A percentile compares a stretch with the other conserved stretches of the same genome.
Evolutionary conservation across 2,888 invertebrate genomes (phyloP).

Genomic region (Drosophila multiciliata): DNA sequence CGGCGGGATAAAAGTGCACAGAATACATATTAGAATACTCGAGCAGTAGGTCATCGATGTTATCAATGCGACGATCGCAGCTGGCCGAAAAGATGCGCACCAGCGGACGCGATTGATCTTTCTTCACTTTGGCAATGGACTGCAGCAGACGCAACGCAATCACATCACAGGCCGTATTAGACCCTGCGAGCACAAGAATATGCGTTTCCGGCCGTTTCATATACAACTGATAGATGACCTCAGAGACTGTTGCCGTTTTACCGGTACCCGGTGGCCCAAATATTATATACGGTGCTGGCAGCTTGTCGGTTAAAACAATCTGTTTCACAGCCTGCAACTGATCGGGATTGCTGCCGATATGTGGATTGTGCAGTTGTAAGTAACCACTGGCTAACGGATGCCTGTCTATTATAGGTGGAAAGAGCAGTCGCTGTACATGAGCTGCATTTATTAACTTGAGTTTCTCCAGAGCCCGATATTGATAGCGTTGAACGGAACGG

Average conservation of each 20-base stretch:
- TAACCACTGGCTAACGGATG: slow-evolving; percentile 13
- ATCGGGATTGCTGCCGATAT: slow-evolving; percentile 86
- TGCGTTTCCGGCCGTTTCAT: slow-evolving; percentile 82
- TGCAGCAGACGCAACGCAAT: slow-evolving; percentile 86
- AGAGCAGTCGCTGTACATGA: slow-evolving; percentile 62
- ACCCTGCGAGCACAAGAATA: slow-evolving; percentile 89
- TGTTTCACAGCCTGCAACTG: slow-evolving; percentile 89
- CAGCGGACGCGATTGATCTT: slow-evolving; percentile 66
- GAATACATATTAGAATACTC: slow-evolving; percentile 85
- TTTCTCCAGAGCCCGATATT: slow-evolving; percentile 76
- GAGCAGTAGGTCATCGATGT: slow-evolving; percentile 80
- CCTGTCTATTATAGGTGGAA: slow-evolving; percentile 39
- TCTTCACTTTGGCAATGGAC: slow-evolving; percentile 46
- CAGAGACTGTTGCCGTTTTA: slow-evolving; percentile 90
- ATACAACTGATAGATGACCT: slow-evolving; percentile 88
- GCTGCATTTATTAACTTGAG: slow-evolving; percentile 34
- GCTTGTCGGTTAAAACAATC: slow-evolving; percentile 85
- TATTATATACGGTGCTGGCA: slow-evolving; percentile 91
- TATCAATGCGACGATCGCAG: slow-evolving; percentile 82
- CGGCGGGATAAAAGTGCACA: slow-evolving; percentile 84
- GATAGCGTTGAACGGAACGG: slow-evolving; percentile 75
- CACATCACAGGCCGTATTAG: slow-evolving; percentile 91
- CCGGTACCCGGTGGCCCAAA: slow-evolving; percentile 90
- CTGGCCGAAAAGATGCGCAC: slow-evolving; percentile 85
- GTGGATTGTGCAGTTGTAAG: slow-evolving; percentile 40